Evolutionary conservation across 2,797 vertebrate species (phyloP).

Genomic region (Lophius americanus): DNA sequence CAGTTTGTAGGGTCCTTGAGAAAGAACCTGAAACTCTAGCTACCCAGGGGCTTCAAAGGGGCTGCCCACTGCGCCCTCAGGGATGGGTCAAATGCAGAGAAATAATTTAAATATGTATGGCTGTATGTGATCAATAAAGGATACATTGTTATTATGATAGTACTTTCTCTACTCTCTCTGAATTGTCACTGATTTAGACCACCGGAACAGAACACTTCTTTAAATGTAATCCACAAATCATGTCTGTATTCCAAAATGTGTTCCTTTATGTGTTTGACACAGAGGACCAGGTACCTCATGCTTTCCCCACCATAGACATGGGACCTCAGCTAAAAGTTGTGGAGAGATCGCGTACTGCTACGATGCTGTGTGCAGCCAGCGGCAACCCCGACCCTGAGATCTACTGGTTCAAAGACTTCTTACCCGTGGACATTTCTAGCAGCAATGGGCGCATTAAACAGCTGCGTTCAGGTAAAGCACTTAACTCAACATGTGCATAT

Average conservation of each 20-base stretch:
- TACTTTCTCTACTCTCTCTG: too few species aligned
- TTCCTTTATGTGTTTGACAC: slow-evolving; percentile 44
- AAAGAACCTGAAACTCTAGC: too few species aligned
- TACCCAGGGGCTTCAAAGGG: too few species aligned
- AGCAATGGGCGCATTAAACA: slow-evolving; percentile 96
- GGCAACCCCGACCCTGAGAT: slow-evolving; percentile 97
- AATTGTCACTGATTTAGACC: too few species aligned
- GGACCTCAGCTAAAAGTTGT: slow-evolving; percentile 78
- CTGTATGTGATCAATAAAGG: too few species aligned
- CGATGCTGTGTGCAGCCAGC: slow-evolving; percentile 95
- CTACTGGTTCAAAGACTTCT: slow-evolving; percentile 98
- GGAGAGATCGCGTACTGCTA: slow-evolving; percentile 94
- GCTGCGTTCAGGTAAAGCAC: slow-evolving; percentile 91
- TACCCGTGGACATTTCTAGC: slow-evolving; percentile 91
- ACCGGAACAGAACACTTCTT: too few species aligned
- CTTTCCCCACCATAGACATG: slow-evolving; percentile 84
- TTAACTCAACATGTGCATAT: background rate
- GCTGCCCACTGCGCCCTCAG: too few species aligned
- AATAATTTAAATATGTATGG: too few species aligned
- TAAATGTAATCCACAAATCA: too few species aligned
- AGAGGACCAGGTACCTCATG: slow-evolving; percentile 94
- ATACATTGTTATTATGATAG: too few species aligned
- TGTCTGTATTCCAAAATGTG: background rate
- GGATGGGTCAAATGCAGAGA: too few species aligned
- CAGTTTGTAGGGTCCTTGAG: too few species aligned